Conservation (phyloP, 64 coral and sea anemone species). For the Orbicella faveolata region DNA sequence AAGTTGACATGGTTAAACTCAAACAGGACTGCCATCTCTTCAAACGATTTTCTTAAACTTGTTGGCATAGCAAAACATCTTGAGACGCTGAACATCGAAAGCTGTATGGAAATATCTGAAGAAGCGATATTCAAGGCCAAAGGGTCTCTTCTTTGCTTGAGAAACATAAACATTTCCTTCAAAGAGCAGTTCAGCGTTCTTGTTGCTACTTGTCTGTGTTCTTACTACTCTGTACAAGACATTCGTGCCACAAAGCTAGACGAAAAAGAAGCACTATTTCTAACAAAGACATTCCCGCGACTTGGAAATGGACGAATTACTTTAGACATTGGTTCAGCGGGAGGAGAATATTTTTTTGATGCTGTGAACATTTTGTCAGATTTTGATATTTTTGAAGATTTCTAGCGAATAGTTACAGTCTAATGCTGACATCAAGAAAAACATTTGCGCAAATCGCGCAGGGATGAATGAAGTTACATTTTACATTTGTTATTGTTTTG, state of each 20-base stretch:
- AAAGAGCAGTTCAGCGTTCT: constrained; percentile 14
- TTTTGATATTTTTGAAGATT: background rate
- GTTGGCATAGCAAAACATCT: background rate
- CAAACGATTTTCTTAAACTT: constrained; percentile 2
- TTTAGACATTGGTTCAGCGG: background rate
- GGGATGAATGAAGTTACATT: background rate
- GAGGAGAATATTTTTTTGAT: background rate
- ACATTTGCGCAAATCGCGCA: background rate
- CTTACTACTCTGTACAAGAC: background rate
- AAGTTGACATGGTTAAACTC: background rate
- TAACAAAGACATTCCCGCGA: background rate
- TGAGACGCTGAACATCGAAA: constrained; percentile 9
- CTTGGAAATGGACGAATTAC: background rate
- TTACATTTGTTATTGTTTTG: background rate
- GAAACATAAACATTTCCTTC: background rate
- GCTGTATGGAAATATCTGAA: background rate
- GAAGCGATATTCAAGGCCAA: constrained; percentile 2
- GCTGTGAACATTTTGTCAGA: background rate
- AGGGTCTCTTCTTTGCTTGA: background rate
- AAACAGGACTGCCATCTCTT: background rate
- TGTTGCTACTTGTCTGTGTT: background rate
- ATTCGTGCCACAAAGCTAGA: background rate
- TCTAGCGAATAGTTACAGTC: background rate
- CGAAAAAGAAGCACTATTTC: background rate
- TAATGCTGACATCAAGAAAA: background rate